phyloP scores from a whole-genome alignment of 2,113 vertebrate genomes.

The Silurus glanis region DNA sequence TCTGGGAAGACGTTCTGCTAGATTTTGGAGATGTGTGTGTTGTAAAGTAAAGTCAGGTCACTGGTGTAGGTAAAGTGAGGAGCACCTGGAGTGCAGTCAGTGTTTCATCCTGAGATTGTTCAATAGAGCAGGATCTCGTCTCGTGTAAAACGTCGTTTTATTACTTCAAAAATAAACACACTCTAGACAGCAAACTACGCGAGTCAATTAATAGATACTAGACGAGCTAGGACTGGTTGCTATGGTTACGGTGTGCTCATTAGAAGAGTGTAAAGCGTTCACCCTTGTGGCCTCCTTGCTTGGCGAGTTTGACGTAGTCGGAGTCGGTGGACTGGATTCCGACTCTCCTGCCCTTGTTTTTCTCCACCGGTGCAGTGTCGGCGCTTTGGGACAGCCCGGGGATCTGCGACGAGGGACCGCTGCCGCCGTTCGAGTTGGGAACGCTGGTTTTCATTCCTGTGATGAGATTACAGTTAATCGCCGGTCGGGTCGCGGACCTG shows the following conservation, averaged over 20 bases:
- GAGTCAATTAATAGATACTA: not conserved
- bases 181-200: not conserved
- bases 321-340: slow-evolving; percentile 74
- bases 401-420: slow-evolving; percentile 74
- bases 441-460: slow-evolving; percentile 64
- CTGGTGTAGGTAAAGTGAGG: too few species aligned
- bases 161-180: not conserved
- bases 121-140: too few species aligned
- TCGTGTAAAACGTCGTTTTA: not conserved
- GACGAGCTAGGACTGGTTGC: not conserved
- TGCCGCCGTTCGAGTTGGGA: slow-evolving; percentile 40
- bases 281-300: slow-evolving; percentile 77
- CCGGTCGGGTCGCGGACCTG: not conserved
- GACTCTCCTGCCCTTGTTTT: slow-evolving; percentile 68
- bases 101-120: too few species aligned
- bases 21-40: too few species aligned
- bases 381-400: slow-evolving; percentile 72
- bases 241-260: not conserved
- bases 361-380: slow-evolving; percentile 56
- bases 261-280: not conserved
- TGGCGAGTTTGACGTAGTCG: slow-evolving; percentile 77
- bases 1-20: too few species aligned
- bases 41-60: too few species aligned
- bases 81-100: too few species aligned
- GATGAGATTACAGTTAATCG: slow-evolving; percentile 1